A percentile compares a stretch with the other conserved stretches of the same genome.
Evolutionary conservation across 1,140 invertebrate genomes (phyloP).

Genomic region (Tetramorium simillimum): DNA sequence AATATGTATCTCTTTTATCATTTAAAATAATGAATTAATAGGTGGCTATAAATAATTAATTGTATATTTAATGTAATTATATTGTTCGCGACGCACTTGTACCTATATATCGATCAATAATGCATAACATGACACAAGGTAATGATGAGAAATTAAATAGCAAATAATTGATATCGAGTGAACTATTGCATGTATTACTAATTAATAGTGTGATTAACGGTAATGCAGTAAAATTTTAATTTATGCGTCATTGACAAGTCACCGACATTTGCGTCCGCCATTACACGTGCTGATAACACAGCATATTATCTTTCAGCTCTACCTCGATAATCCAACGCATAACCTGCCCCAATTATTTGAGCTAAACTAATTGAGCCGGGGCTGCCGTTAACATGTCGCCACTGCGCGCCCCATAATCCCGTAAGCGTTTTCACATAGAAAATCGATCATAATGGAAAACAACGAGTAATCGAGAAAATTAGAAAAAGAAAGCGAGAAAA

Average conservation of each 20-base stretch:
- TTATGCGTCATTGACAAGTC: conserved; percentile 43
- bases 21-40: conserved; percentile 2
- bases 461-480: background rate
- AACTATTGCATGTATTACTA: conserved; percentile 3
- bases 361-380: conserved; percentile 61
- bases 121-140: background rate
- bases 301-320: conserved; percentile 34
- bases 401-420: background rate
- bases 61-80: conserved; percentile 27
- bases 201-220: conserved; percentile 12
- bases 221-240: conserved; percentile 34
- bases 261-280: conserved; percentile 19
- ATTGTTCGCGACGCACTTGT: background rate
- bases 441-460: conserved; percentile 30
- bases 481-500: background rate
- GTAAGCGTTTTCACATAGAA: conserved; percentile 32
- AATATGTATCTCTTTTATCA: background rate
- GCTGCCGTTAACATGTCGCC: conserved; percentile 32
- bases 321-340: conserved; percentile 46
- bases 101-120: conserved; percentile 10
- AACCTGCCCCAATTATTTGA: conserved; percentile 48
- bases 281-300: conserved; percentile 39
- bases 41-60: conserved; percentile 3
- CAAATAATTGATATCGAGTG: conserved; percentile 25
- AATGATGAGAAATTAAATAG: conserved; percentile 32